Evolutionary conservation across 2,113 vertebrate species (phyloP).

Genomic region (Hepsetus odoe): DNA sequence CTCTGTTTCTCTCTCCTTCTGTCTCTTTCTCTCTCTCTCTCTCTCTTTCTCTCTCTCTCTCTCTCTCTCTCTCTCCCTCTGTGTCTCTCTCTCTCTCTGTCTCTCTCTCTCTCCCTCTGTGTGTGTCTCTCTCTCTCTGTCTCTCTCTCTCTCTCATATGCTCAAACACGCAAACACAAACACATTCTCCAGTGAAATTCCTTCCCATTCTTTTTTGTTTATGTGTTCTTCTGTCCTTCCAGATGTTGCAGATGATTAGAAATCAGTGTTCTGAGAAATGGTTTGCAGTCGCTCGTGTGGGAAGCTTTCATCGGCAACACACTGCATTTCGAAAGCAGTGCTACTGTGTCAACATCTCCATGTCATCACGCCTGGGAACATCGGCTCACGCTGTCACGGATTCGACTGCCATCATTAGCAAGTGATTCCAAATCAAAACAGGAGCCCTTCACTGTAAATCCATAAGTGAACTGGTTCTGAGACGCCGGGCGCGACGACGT

Average conservation of each 20-base stretch:
- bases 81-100: too few species aligned
- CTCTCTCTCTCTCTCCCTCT: not conserved
- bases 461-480: constrained; percentile 1
- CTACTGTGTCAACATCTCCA: constrained; percentile 62
- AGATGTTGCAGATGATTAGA: constrained; percentile 74
- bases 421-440: constrained; percentile 43
- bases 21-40: too few species aligned
- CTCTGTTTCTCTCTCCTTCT: too few species aligned
- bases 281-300: constrained; percentile 63
- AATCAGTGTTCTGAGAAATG: constrained; percentile 70
- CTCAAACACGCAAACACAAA: constrained; percentile 4
- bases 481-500: constrained; percentile 7
- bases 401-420: constrained; percentile 22
- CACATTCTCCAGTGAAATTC: constrained; percentile 24
- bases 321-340: constrained; percentile 66
- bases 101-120: too few species aligned
- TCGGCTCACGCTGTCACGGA: constrained; percentile 11
- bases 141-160: too few species aligned
- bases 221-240: constrained; percentile 71
- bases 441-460: not conserved
- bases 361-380: constrained; percentile 21
- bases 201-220: constrained; percentile 60
- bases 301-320: constrained; percentile 73
- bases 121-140: too few species aligned
- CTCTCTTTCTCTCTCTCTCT: too few species aligned